A percentile compares a stretch with the other conserved stretches of the same genome.
These are phyloP conservation scores for Verasper variegatus DNA, from an alignment of 2,113 vertebrate species.

Conservation along the genomic window DNA sequence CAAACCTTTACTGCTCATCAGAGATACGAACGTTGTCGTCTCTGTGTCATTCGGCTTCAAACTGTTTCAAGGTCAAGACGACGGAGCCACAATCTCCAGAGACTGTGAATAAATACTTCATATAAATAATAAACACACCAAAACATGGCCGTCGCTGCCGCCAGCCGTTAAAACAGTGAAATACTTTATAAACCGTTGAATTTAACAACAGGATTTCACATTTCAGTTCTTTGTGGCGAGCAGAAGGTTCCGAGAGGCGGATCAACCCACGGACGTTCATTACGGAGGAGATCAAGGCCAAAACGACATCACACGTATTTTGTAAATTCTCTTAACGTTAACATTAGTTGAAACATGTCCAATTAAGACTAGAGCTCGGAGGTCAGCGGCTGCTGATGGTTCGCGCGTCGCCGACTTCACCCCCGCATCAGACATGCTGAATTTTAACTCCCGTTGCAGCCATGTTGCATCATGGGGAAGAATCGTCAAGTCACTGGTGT, in stretches of 20 bases:
- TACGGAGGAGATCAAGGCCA: neutral
- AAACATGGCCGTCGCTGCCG: neutral
- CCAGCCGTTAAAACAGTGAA: neutral
- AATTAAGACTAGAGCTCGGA: conserved; percentile 23
- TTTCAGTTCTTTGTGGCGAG: conserved; percentile 8
- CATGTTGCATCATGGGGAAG: conserved; percentile 64
- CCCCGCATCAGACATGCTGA: conserved; percentile 27
- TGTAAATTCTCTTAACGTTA: neutral
- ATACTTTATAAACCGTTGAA: neutral
- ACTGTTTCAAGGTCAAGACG: conserved; percentile 46
- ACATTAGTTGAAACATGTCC: neutral
- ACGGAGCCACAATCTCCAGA: conserved; percentile 22
- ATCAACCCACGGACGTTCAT: neutral
- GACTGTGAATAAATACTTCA: conserved; percentile 1
- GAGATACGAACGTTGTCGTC: neutral
- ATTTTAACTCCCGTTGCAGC: conserved; percentile 60
- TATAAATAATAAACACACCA: neutral
- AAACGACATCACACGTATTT: neutral
- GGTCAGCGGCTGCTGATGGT: conserved; percentile 36
- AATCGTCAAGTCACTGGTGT: conserved; percentile 45
- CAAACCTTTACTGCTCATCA: conserved; percentile 6
- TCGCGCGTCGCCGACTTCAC: conserved; percentile 45
- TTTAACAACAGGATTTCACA: conserved; percentile 12
- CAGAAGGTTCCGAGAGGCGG: neutral
- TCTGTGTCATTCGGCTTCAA: conserved; percentile 8